phyloP scores from a whole-genome alignment of 2,888 invertebrate genomes.

The Stegophylla sp. region DNA sequence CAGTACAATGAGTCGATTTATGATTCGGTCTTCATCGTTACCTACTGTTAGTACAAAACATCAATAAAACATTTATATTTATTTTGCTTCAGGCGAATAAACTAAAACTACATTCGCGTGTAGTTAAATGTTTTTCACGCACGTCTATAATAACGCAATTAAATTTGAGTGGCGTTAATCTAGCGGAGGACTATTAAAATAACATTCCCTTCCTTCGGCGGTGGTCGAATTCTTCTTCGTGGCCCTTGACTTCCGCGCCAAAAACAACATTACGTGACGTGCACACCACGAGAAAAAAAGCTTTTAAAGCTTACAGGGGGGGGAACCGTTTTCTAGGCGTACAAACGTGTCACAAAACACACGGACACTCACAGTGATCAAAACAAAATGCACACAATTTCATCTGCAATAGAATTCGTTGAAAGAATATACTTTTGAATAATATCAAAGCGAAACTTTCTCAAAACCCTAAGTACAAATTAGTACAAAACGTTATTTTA shows the following conservation, averaged over 20 bases:
- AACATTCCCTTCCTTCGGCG: neutral
- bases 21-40: no score
- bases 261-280: constrained; percentile 18
- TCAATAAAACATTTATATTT: no score
- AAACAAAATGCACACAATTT: neutral
- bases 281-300: neutral
- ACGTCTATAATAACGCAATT: constrained; percentile 19
- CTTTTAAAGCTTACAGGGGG: constrained; percentile 15
- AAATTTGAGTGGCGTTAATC: constrained; percentile 26
- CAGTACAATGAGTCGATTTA: no score
- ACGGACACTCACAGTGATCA: neutral
- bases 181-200: constrained; percentile 7
- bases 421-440: constrained; percentile 15
- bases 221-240: neutral
- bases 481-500: constrained; percentile 13
- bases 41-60: no score
- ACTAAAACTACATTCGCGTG: no score
- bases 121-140: no score
- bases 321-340: neutral
- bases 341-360: neutral
- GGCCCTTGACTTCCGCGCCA: constrained; percentile 14
- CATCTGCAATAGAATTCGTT: neutral
- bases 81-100: no score
- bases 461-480: neutral
- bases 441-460: constrained; percentile 23